phyloP scores from a whole-genome alignment of 1,140 invertebrate species.

The Meloidogyne floridensis region DNA sequence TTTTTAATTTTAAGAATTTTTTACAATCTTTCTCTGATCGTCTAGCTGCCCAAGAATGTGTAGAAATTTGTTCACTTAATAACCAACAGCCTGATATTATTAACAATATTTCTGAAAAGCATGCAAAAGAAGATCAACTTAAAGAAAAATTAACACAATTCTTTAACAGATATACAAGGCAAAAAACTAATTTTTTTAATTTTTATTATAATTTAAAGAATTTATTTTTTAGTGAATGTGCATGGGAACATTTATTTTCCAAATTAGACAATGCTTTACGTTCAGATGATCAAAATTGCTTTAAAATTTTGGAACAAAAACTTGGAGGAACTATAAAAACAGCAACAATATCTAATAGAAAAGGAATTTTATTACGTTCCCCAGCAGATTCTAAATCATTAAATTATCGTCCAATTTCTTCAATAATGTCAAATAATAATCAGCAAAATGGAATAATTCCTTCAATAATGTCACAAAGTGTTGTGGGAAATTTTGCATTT shows the following conservation, averaged over 20 bases:
- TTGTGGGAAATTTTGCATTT: slow-evolving; percentile 24
- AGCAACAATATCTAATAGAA: not conserved
- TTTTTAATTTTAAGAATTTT: slow-evolving; percentile 3
- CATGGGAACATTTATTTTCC: slow-evolving; percentile 23
- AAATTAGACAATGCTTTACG: slow-evolving; percentile 19
- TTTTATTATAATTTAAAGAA: not conserved
- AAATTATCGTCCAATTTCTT: slow-evolving; percentile 9
- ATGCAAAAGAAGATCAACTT: not conserved
- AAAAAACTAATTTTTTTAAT: not conserved
- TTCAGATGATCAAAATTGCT: slow-evolving; percentile 7
- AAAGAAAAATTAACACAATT: slow-evolving; percentile 12
- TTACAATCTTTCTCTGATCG: not conserved
- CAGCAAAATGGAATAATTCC: slow-evolving; percentile 1
- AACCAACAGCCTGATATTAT: not conserved
- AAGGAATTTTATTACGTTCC: not conserved
- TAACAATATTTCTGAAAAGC: slow-evolving; percentile 4
- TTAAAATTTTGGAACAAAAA: not conserved
- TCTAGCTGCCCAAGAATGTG: slow-evolving; percentile 12
- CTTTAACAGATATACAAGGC: not conserved
- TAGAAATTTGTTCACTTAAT: slow-evolving; percentile 13
- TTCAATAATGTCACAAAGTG: slow-evolving; percentile 25
- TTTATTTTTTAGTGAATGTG: slow-evolving; percentile 26
- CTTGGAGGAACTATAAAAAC: not conserved
- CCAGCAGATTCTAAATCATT: not conserved
- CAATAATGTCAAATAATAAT: slow-evolving; percentile 7